A percentile compares a stretch with the other conserved stretches of the same genome.
Evolutionary conservation across 1,140 invertebrate genomes (phyloP).

Genomic region (Drosophila kohkoa): DNA sequence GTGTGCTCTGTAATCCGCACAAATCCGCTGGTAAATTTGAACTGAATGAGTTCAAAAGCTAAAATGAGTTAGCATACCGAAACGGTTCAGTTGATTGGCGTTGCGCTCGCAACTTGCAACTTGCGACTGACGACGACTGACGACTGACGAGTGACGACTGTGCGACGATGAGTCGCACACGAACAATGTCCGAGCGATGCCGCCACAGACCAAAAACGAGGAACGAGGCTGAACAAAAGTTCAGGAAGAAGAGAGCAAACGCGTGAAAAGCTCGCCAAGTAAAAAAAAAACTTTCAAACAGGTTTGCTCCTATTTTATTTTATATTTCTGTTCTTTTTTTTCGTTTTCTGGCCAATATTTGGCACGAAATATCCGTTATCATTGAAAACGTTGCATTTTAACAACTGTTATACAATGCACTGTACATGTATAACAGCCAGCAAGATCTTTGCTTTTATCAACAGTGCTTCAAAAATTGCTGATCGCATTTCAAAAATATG

Average conservation of each 20-base stretch:
- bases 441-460: conserved; percentile 1
- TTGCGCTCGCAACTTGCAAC: conserved; percentile 32
- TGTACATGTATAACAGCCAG: conserved; percentile 44
- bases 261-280: conserved; percentile 10
- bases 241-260: conserved; percentile 15
- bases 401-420: conserved; percentile 27
- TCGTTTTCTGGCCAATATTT: conserved; percentile 24
- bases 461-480: too few relatives aligned
- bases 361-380: conserved; percentile 44
- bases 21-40: conserved; percentile 82
- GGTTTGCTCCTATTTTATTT: not conserved
- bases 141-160: conserved; percentile 8
- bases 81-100: conserved; percentile 54
- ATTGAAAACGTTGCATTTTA: conserved; percentile 20
- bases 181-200: conserved; percentile 14
- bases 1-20: conserved; percentile 76
- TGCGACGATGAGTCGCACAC: not conserved
- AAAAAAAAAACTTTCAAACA: conserved; percentile 1
- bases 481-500: not conserved
- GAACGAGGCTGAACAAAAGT: conserved; percentile 22
- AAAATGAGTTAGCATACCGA: conserved; percentile 80
- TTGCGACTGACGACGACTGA: conserved; percentile 21
- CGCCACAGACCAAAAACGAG: not conserved
- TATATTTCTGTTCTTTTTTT: not conserved
- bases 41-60: conserved; percentile 83